Evolutionary conservation across 2,888 invertebrate genomes (phyloP).

Genomic region (Acronicta psi): DNA sequence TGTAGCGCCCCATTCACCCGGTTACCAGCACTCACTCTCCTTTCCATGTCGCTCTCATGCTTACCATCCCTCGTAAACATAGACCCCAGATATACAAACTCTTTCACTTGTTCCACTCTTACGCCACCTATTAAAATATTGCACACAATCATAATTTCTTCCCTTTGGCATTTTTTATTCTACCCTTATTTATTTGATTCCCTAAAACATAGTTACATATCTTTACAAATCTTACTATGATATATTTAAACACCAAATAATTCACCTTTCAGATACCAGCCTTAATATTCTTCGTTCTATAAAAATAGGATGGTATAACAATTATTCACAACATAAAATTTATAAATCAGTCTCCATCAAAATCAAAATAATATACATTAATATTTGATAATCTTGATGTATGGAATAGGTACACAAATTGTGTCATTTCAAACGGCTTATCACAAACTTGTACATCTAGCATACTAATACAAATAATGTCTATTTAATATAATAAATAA

Average conservation of each 20-base stretch:
- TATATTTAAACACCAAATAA: too few species aligned
- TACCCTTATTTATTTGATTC: too few species aligned
- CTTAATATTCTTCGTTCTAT: conserved; percentile 21
- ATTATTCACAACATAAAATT: conserved; percentile 35
- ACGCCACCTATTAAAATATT: too few species aligned
- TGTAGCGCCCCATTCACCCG: too few species aligned
- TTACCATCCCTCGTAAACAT: too few species aligned
- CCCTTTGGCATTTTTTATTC: too few species aligned
- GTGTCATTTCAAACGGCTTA: conserved; percentile 20
- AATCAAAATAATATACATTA: conserved; percentile 50
- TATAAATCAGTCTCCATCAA: conserved; percentile 55
- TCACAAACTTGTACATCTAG: conserved; percentile 28
- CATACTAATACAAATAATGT: conserved; percentile 34
- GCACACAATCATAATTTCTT: too few species aligned
- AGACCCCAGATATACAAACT: too few species aligned
- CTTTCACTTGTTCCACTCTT: too few species aligned
- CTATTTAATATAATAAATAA: conserved; percentile 28
- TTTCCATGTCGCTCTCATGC: too few species aligned
- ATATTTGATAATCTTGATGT: conserved; percentile 32
- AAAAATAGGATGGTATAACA: conserved; percentile 42
- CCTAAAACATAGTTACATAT: not conserved
- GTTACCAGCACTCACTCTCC: too few species aligned
- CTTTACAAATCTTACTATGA: not conserved
- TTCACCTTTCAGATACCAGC: conserved; percentile 3
- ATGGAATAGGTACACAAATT: conserved; percentile 50